Conservation (phyloP, 2,888 invertebrate species). For the Pandemis cinnamomeana region DNA sequence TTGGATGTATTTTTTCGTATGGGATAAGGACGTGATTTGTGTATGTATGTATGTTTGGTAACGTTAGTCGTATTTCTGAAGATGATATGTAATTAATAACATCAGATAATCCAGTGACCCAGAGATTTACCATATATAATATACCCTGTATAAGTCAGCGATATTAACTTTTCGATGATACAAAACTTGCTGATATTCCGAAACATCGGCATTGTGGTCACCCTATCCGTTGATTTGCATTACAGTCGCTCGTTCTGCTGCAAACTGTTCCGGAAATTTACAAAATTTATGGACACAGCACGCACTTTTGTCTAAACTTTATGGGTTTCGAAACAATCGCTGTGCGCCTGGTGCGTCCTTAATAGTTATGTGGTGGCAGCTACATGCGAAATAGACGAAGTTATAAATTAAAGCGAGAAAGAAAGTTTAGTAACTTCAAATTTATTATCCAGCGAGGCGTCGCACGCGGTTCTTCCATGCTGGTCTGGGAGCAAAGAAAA, state of each 20-base stretch:
- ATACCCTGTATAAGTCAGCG: background rate
- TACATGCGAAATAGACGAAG: background rate
- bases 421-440: background rate
- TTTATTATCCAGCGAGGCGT: no score
- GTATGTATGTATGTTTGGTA: no score
- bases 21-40: no score
- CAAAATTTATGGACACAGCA: slow-evolving; percentile 55
- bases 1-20: no score
- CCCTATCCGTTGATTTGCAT: slow-evolving; percentile 54
- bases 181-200: background rate
- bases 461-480: no score
- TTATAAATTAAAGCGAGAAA: background rate
- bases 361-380: background rate
- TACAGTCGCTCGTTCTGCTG: slow-evolving; percentile 48
- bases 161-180: background rate
- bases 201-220: slow-evolving; percentile 41
- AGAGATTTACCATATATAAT: background rate
- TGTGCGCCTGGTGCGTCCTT: slow-evolving; percentile 9
- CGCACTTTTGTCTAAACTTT: slow-evolving; percentile 54
- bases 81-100: background rate
- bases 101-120: background rate
- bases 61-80: background rate
- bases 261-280: slow-evolving; percentile 52
- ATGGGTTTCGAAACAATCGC: slow-evolving; percentile 53
- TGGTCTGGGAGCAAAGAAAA: no score